Conservation (phyloP, 2,113 vertebrate genomes). For the Cheirogaleus medius region DNA sequence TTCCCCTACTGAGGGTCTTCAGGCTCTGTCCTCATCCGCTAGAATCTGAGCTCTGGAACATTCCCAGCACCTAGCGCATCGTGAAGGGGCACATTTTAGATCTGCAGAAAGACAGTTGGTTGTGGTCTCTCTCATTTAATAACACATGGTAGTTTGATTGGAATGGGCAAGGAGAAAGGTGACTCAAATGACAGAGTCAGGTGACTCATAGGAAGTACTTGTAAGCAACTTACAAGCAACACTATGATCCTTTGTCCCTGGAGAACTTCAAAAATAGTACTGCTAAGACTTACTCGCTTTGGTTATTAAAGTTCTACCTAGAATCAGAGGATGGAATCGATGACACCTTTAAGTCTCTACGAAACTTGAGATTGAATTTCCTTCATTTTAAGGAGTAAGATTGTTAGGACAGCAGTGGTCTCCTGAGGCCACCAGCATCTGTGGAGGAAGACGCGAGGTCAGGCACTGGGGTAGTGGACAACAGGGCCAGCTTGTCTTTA, state of each 20-base stretch:
- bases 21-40: not conserved
- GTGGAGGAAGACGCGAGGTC: fast-evolving
- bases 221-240: not conserved
- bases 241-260: no score
- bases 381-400: not conserved
- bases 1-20: not conserved
- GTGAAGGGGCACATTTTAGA: not conserved
- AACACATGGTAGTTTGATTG: not conserved
- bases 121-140: not conserved
- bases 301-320: not conserved
- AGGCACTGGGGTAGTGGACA: not conserved
- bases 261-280: not conserved
- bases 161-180: not conserved
- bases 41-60: not conserved
- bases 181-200: not conserved
- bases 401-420: no score
- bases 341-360: not conserved
- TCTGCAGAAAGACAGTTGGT: not conserved
- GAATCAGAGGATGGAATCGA: not conserved
- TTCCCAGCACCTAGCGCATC: not conserved
- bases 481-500: fast-evolving
- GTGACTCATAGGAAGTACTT: not conserved
- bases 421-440: not conserved
- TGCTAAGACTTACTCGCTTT: not conserved
- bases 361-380: not conserved